Evolutionary conservation across 2,113 vertebrate species (phyloP).

Genomic region (Dunckerocampus dactyliophorus): DNA sequence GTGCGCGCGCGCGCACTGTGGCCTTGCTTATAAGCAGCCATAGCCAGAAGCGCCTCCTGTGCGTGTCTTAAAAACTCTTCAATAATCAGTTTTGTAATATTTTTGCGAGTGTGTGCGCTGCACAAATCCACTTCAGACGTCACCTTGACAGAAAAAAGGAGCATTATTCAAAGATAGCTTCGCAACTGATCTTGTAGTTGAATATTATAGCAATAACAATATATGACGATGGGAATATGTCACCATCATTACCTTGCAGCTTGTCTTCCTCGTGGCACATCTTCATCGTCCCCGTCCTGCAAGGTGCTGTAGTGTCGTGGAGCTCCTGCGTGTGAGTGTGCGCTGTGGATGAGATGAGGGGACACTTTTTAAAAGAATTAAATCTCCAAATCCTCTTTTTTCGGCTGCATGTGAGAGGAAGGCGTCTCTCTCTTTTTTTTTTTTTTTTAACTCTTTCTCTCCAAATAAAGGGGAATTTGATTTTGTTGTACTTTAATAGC

Average conservation of each 20-base stretch:
- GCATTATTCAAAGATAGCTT: constrained; percentile 39
- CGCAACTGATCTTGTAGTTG: neutral
- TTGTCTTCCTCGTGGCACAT: neutral
- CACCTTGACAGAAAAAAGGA: constrained; percentile 78
- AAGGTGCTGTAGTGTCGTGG: neutral
- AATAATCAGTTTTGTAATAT: constrained; percentile 94
- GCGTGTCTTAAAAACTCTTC: neutral
- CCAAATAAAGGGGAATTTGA: neutral
- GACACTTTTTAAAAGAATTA: constrained; percentile 74
- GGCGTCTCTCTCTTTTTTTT: constrained; percentile 6
- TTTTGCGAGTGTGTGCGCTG: constrained; percentile 71
- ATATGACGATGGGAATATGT: neutral
- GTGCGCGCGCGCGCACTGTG: neutral
- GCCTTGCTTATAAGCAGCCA: neutral
- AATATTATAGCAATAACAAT: neutral
- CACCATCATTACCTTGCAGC: neutral
- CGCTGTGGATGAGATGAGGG: constrained; percentile 51
- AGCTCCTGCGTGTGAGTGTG: neutral
- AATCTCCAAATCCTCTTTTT: constrained; percentile 64
- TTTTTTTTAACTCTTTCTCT: neutral
- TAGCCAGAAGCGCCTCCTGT: neutral
- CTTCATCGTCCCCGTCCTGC: neutral
- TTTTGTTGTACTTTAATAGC: neutral
- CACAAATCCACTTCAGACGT: constrained; percentile 98
- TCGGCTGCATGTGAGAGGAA: constrained; percentile 44